Evolutionary conservation across 2,888 invertebrate genomes (phyloP).

Genomic region (Lathronympha strigana): DNA sequence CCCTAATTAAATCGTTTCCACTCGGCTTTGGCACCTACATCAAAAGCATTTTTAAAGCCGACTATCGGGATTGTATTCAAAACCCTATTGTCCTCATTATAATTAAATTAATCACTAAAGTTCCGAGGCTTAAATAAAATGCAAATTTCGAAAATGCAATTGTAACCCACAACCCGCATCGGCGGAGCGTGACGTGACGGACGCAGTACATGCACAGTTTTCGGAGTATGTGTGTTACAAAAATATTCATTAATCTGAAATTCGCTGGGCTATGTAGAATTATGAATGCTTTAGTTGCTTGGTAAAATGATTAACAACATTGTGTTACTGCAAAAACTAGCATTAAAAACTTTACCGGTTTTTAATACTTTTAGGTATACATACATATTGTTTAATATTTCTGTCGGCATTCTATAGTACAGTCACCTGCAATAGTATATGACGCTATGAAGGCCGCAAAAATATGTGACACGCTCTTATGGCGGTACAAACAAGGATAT

Average conservation of each 20-base stretch:
- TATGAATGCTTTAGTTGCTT: constrained; percentile 28
- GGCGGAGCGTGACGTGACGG: constrained; percentile 73
- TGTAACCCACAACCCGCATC: constrained; percentile 68
- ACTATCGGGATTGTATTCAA: constrained; percentile 35
- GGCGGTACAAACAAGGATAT: too few species aligned
- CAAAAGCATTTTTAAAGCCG: constrained; percentile 32
- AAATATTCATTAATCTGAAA: constrained; percentile 68
- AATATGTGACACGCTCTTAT: too few species aligned
- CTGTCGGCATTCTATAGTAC: too few species aligned
- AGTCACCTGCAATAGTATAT: too few species aligned
- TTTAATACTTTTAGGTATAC: background rate
- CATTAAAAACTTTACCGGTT: background rate
- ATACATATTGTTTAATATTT: background rate
- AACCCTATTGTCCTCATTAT: constrained; percentile 58
- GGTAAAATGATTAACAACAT: constrained; percentile 16
- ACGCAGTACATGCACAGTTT: constrained; percentile 20
- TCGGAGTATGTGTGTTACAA: constrained; percentile 44
- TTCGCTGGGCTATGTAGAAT: constrained; percentile 39
- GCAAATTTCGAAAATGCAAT: constrained; percentile 75
- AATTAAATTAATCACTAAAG: constrained; percentile 70
- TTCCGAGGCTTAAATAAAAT: constrained; percentile 71
- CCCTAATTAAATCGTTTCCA: constrained; percentile 8
- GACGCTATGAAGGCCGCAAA: too few species aligned
- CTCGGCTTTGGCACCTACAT: constrained; percentile 29
- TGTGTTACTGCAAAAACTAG: constrained; percentile 7